A percentile compares a stretch with the other conserved stretches of the same genome.
These are phyloP conservation scores for Ardeotis arabs DNA, from an alignment of 2,113 vertebrate species.

Conservation along the genomic window DNA sequence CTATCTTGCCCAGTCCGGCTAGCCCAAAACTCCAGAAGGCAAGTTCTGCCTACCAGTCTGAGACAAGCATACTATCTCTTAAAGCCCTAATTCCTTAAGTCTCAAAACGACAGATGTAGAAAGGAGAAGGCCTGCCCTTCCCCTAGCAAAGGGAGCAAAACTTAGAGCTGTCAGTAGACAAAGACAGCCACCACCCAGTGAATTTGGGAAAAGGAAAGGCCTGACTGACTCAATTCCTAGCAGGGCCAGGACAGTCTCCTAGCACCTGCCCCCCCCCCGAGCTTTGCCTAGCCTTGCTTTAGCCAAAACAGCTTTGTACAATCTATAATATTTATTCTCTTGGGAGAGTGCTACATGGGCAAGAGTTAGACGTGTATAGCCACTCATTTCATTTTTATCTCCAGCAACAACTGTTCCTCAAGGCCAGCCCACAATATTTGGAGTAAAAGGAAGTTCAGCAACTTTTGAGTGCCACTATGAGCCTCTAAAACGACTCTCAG, in stretches of 20 bases:
- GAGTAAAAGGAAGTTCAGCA: slow-evolving; percentile 57
- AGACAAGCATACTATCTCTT: not conserved
- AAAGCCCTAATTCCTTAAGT: not conserved
- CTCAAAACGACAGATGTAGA: not conserved
- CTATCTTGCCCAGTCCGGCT: not conserved
- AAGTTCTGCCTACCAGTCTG: not conserved
- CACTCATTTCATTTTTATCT: not conserved
- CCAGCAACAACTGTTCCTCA: slow-evolving; percentile 43
- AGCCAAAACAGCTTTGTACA: not conserved
- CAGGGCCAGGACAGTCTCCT: not conserved
- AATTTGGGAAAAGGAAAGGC: not conserved
- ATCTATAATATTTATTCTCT: not conserved
- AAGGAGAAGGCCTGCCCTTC: not conserved
- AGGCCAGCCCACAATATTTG: not conserved
- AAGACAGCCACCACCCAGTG: fast-evolving
- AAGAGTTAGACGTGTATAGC: fast-evolving
- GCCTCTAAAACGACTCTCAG: not conserved
- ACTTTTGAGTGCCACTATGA: slow-evolving; percentile 62
- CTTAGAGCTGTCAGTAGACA: not conserved
- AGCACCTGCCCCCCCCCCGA: not conserved
- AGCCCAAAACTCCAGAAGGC: not conserved
- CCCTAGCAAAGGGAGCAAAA: not conserved
- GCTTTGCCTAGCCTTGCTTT: not conserved
- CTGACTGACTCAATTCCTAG: not conserved
- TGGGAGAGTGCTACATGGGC: fast-evolving